These are phyloP conservation scores for Mareca strepera DNA, from an alignment of 2,797 vertebrate species.

Conservation along the genomic window DNA sequence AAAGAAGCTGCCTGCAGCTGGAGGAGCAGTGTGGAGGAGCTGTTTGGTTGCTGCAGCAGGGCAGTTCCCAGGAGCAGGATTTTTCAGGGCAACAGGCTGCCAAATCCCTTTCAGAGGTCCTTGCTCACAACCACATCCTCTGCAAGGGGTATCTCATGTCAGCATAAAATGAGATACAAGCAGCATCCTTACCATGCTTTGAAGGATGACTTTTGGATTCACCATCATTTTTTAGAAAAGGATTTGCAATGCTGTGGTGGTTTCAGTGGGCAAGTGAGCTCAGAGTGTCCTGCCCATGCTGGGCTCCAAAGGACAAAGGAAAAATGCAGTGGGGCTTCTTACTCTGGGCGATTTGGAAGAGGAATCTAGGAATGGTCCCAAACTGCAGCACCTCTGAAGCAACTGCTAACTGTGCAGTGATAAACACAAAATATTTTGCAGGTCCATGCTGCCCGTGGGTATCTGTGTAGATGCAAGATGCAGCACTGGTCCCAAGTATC, in stretches of 20 bases:
- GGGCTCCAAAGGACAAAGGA: neutral
- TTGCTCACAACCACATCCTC: neutral
- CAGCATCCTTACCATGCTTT: neutral
- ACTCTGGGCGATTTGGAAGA: neutral
- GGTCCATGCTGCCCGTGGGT: neutral
- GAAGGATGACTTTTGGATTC: neutral
- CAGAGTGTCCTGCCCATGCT: neutral
- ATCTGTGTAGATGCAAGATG: neutral
- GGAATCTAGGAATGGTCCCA: neutral
- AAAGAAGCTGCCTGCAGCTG: neutral
- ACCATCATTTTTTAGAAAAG: neutral
- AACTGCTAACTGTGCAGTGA: neutral
- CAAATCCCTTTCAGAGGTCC: neutral
- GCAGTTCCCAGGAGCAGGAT: neutral
- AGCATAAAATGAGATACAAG: fast-evolving
- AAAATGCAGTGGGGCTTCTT: fast-evolving
- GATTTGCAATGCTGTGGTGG: neutral
- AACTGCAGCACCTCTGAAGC: neutral
- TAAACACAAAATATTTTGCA: neutral
- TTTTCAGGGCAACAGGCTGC: neutral
- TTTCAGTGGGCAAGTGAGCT: neutral
- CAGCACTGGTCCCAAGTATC: neutral
- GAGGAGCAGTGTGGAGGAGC: neutral
- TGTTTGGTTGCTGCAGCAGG: neutral
- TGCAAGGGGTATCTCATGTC: neutral